These are phyloP conservation scores for Rhadina sibilatrix DNA, from an alignment of 2,113 vertebrate species.

Conservation along the genomic window DNA sequence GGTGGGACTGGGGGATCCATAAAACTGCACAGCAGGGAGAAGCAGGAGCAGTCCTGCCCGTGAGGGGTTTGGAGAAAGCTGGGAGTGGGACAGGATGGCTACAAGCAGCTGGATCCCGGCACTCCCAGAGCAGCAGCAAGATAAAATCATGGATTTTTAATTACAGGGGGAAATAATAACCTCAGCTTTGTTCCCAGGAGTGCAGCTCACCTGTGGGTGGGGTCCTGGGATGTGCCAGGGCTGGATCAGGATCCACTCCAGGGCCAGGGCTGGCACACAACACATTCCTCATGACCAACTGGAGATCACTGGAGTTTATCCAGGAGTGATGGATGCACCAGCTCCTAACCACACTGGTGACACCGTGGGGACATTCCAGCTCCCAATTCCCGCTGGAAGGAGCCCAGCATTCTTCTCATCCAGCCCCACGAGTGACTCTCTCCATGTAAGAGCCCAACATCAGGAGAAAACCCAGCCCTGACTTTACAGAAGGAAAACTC, in stretches of 20 bases:
- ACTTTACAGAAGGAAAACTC: background rate
- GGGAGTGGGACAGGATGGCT: background rate
- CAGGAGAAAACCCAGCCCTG: background rate
- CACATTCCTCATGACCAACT: background rate
- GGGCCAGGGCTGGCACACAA: background rate
- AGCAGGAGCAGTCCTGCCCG: background rate
- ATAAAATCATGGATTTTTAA: background rate
- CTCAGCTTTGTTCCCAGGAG: background rate
- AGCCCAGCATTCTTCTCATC: background rate
- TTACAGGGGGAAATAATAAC: background rate
- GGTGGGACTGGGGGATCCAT: background rate
- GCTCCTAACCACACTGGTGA: background rate
- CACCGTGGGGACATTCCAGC: background rate
- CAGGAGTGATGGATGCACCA: background rate
- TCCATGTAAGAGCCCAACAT: background rate
- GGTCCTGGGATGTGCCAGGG: background rate
- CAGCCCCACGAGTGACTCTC: background rate
- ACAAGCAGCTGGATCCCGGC: fast-evolving
- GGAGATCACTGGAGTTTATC: background rate
- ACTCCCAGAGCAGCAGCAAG: background rate
- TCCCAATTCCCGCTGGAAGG: fast-evolving
- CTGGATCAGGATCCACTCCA: no score
- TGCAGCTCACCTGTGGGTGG: fast-evolving
- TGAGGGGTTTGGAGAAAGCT: background rate
- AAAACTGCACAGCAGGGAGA: background rate